Base-by-base conservation (phyloP, 2,888 invertebrate genomes). In the Prionchulus punctatus region DNA sequence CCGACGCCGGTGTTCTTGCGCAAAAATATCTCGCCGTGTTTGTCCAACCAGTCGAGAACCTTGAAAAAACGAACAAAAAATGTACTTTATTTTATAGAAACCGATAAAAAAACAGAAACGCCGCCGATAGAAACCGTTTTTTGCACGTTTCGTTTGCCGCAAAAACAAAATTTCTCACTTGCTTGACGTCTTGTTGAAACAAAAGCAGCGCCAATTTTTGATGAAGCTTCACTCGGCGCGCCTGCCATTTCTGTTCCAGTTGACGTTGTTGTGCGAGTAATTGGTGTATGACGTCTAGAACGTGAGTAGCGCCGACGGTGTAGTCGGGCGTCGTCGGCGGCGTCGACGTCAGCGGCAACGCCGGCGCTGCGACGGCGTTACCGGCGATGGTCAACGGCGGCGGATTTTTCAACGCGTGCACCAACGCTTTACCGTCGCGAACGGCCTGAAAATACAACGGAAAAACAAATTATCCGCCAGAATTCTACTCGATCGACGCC, bases 1-100 rank as follows among this genome's bases (percentile, higher is more conserved):
- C 94, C 94, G 61, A 94, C 88, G 51, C 92, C 90, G n/a, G 87
- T 87, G 73, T 94, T 94, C 72, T 94, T 94, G 66, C 87, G 81
- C 54, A 96, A 80, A 73, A 96, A 96, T 25, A 90, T 90, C 76
- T 94, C 91, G 23, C 96, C 96, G 68, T 96, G 94, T 73, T 91
- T 90, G 62, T 89, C 85, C 64, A 96, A 74, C 96, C 96, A 96
- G 70, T 94, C 92, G 59, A 96, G 76, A 50, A 96, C 89, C 85
- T 85, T 67, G 2, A 73, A 73, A 57, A 63, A 63, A 60, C 59
- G 55, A 45, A 54, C 7, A 0, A 27, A 28, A 45, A 23, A 23
- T 12, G 15, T 23, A 45, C 47, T 45, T 7, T 36, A 12, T 7
- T 23, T 47, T 45, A 15, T 30, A 30, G 25, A 49, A 28, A 25